Conservation (phyloP, 2,888 invertebrate genomes). For the Acholoe squamosa region DNA sequence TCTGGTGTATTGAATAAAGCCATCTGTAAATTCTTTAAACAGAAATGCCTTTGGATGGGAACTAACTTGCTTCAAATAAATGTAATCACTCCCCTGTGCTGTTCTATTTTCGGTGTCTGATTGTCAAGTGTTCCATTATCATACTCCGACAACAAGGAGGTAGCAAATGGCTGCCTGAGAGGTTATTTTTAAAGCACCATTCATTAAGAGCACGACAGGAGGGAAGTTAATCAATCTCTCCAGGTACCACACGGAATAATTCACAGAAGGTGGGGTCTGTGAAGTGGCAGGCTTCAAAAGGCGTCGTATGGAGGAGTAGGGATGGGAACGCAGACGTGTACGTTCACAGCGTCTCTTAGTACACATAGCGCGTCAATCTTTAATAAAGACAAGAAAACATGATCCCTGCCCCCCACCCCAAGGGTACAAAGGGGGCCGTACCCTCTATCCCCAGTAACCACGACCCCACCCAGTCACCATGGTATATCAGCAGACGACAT, state of each 20-base stretch:
- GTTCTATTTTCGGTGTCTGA: too few species aligned
- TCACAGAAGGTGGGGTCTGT: background rate
- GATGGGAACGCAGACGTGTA: constrained; percentile 3
- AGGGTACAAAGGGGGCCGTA: background rate
- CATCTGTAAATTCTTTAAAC: too few species aligned
- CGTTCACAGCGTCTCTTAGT: background rate
- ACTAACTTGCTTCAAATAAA: too few species aligned
- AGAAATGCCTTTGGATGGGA: too few species aligned
- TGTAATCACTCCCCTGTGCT: too few species aligned
- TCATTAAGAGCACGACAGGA: too few species aligned
- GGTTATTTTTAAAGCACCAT: too few species aligned
- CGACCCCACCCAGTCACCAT: background rate
- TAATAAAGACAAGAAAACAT: background rate
- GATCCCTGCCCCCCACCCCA: background rate
- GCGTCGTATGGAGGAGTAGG: background rate
- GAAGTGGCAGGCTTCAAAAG: background rate
- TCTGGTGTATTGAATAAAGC: too few species aligned
- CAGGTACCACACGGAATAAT: background rate
- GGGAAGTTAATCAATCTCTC: too few species aligned
- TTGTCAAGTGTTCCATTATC: too few species aligned
- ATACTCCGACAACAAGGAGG: too few species aligned
- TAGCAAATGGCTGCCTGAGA: too few species aligned
- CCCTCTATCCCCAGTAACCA: background rate
- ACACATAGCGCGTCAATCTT: constrained; percentile 30
- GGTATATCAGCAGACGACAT: background rate